phyloP scores from a whole-genome alignment of 2,797 vertebrate species.

The Triplophysa yarkandensis region DNA sequence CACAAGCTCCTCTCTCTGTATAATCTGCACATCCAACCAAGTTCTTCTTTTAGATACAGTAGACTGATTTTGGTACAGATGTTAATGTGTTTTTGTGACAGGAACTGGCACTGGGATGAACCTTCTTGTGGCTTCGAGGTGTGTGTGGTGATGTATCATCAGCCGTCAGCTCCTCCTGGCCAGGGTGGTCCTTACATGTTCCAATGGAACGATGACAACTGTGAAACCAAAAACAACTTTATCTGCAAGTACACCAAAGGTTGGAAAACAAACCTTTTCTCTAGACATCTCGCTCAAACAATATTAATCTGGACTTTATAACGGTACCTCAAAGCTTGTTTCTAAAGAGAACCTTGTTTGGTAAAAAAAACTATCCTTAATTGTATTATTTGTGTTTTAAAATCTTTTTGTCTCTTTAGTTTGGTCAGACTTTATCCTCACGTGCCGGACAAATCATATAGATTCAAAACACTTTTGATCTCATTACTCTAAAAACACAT shows the following conservation, averaged over 20 bases:
- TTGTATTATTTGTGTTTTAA: too few relatives aligned
- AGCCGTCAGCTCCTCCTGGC: slow-evolving; percentile 85
- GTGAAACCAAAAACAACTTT: slow-evolving; percentile 95
- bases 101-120: slow-evolving; percentile 96
- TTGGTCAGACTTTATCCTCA: neutral
- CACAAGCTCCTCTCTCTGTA: too few relatives aligned
- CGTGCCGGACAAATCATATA: neutral
- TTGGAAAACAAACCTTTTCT: slow-evolving; percentile 59
- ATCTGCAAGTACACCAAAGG: slow-evolving; percentile 95
- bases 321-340: neutral
- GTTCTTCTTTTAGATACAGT: too few relatives aligned
- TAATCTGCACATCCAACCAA: too few relatives aligned
- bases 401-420: too few relatives aligned
- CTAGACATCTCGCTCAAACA: neutral
- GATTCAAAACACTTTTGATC: neutral
- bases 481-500: neutral
- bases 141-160: slow-evolving; percentile 97
- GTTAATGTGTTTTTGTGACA: slow-evolving; percentile 60
- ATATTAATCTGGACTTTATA: too few relatives aligned
- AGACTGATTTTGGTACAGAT: too few relatives aligned
- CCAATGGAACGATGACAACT: slow-evolving; percentile 96
- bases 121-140: slow-evolving; percentile 93
- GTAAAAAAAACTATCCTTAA: too few relatives aligned
- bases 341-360: too few relatives aligned
- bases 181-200: slow-evolving; percentile 89